These are phyloP conservation scores for Reticulitermes lucifugus DNA, from an alignment of 2,888 invertebrate species.

Conservation along the genomic window DNA sequence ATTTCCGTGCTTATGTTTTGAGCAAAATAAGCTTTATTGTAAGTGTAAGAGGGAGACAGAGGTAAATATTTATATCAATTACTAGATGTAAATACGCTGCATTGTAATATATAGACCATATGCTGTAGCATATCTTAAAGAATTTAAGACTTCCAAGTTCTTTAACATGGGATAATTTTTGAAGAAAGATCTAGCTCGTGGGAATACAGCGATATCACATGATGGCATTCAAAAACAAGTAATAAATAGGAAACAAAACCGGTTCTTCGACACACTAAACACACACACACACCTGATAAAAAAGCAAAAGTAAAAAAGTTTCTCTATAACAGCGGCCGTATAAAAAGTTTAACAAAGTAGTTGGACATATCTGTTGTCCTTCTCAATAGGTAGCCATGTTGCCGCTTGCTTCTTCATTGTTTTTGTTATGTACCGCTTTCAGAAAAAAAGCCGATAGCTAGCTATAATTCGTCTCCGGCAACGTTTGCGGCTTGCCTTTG, in stretches of 20 bases:
- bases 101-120: too few relatives aligned
- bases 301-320: conserved; percentile 8
- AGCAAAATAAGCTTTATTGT: neutral
- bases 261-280: conserved; percentile 33
- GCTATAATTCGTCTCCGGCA: conserved; percentile 11
- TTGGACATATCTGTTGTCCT: conserved; percentile 40
- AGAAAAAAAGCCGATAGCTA: conserved; percentile 26
- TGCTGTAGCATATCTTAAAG: neutral
- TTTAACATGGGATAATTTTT: neutral
- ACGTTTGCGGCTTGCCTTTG: conserved; percentile 33
- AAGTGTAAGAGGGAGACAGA: neutral
- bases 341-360: conserved; percentile 41
- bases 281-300: conserved; percentile 33
- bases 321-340: conserved; percentile 9
- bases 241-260: conserved; percentile 26
- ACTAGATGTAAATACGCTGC: neutral
- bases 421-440: conserved; percentile 40
- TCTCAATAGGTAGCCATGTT: conserved; percentile 39
- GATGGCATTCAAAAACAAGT: conserved; percentile 29
- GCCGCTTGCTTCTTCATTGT: conserved; percentile 36
- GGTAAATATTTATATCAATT: neutral
- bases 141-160: neutral
- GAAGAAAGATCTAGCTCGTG: conserved; percentile 23
- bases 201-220: conserved; percentile 32
- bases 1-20: too few relatives aligned